Evolutionary conservation across 1,140 invertebrate species (phyloP), one percentile per base, ranked within the genome.

Genomic region (Nephila pilipes): DNA sequence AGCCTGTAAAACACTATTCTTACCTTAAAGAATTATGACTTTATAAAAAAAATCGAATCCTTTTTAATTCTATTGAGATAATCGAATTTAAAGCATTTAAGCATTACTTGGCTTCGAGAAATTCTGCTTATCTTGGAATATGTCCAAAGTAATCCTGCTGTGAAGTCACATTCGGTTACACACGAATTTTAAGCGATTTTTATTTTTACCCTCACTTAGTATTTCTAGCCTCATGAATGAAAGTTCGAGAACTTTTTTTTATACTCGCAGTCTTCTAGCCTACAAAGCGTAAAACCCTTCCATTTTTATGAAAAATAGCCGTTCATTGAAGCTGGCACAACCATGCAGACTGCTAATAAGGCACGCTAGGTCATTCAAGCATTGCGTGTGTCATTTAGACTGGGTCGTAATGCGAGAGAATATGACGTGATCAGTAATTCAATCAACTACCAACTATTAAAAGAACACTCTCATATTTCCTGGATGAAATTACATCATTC

Each of bases 271-370:
- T 81, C 38, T n/a, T 14, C 29, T 75, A 75, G 29, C 69, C 69
- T 75, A 75, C 80, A 54, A 55, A 81, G 80, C 80, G 80, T 81
- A 55, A 81, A 63, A 87, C 85, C 85, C 85, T 60, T 87, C 60
- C 83, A 58, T 87, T 58, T 60, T 29, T 38, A n/a, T 36, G 85
- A 87, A 36, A 87, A 87, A 87, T 87, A 87, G 54, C 63, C 85
- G 32, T 87, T 46, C 38, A 55, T 81, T 75, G 69, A 83, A 83
- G 46, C 81, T 16, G n/a, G 38, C 25, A 29, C 4, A 83, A 12
- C 69, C 69, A 18, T 5, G 69, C 20, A 29, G 81, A 36, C 85
- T 54, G 85, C 54, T 87, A 87, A 87, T 60, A 58, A 60, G 85
- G 32, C 46, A 36, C n/a, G 55, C 85, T 57, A 60, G 55, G 57